Base-by-base conservation (phyloP, 1,140 invertebrate genomes). In the Drosophila persimilis region DNA sequence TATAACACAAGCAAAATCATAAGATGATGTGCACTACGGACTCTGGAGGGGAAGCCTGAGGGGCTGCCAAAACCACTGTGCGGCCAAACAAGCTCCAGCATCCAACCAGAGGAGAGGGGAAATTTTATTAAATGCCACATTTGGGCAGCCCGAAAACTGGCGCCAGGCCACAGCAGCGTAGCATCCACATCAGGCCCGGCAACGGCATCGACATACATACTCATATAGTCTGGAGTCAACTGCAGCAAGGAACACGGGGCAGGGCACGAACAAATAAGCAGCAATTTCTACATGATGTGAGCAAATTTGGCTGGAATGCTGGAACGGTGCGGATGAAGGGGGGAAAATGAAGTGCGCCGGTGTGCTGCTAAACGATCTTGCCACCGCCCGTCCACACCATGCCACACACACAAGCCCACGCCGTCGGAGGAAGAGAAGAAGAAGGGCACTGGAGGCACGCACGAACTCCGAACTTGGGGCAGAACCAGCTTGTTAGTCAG, bases 321-420 rank as follows among this genome's bases (percentile, higher is more conserved):
- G 22, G 52, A n/a, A 22, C 41, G 29, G 11, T 43, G 31, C 31
- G 31, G 8, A 1, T 29, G 39, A n/a, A 24, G 29, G 13, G 31
- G 44, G 41, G 43, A 3, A 65, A 88, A 88, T 88, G 83, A 88
- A 88, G 83, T 88, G 83, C 83, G 83, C 83, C 83, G 79, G 67
- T 74, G 75, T 62, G 67, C 78, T 88, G 83, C 78, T 88, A 88
- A 88, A 88, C 83, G 83, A 88, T 88, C 83, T 88, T 88, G 83
- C 83, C 83, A 88, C 83, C 83, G 83, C 83, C 83, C 83, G 83
- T 88, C 83, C 83, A 88, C 83, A 88, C 78, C 70, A 78, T 88
- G 78, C 83, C 83, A 88, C 83, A 88, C 83, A 88, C 78, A 85
- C 66, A 46, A 51, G 13, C 20, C 29, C 29, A 31, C 2, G 29